phyloP scores from a whole-genome alignment of 1,140 invertebrate species.

The Ceratina calcarata region DNA sequence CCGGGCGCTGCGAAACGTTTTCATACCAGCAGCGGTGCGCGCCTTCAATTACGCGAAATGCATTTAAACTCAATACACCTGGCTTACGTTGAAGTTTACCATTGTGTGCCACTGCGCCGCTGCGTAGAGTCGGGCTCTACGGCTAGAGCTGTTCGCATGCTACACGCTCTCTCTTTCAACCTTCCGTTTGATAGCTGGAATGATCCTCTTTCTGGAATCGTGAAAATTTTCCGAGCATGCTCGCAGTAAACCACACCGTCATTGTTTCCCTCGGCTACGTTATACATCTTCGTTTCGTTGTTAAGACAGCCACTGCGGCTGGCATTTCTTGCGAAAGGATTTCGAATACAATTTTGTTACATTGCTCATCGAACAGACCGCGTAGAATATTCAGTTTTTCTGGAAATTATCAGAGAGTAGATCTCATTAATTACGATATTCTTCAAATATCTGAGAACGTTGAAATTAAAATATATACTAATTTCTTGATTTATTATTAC shows the following conservation, averaged over 20 bases:
- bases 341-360: slow-evolving; percentile 34
- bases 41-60: slow-evolving; percentile 74
- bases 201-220: slow-evolving; percentile 51
- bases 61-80: slow-evolving; percentile 72
- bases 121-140: background rate
- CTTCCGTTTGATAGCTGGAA: slow-evolving; percentile 35
- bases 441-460: background rate
- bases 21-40: slow-evolving; percentile 47
- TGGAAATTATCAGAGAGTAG: background rate
- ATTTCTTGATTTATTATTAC: too few species aligned
- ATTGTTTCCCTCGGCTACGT: slow-evolving; percentile 29
- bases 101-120: background rate
- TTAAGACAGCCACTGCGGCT: slow-evolving; percentile 23
- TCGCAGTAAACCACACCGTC: slow-evolving; percentile 38
- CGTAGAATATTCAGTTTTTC: slow-evolving; percentile 21
- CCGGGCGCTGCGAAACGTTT: slow-evolving; percentile 55
- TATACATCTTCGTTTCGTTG: slow-evolving; percentile 39
- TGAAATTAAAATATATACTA: too few species aligned
- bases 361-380: slow-evolving; percentile 25
- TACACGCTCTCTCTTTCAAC: slow-evolving; percentile 3
- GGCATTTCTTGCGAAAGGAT: slow-evolving; percentile 28
- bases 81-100: slow-evolving; percentile 25
- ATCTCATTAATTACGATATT: too few species aligned
- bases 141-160: background rate
- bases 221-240: slow-evolving; percentile 30